Evolutionary conservation across 2,888 invertebrate genomes (phyloP), one percentile per base, ranked within the genome.

Genomic region (Acronicta alni): DNA sequence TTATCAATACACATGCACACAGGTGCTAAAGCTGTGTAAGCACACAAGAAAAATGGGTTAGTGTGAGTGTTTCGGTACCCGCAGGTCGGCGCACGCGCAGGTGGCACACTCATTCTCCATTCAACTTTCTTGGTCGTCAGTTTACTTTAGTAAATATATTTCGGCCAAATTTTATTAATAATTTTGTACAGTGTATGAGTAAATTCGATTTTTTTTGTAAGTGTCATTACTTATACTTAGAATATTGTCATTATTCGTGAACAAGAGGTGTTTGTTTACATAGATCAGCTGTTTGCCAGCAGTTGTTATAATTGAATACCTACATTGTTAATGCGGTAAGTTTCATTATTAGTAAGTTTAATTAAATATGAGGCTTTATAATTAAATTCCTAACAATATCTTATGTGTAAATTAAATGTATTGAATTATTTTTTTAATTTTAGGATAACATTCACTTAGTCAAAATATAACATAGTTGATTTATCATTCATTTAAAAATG

Each of bases 71-170:
- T 67, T 67, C 20, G 67, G 72, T 56, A 39, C 38, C 23, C 42
- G 64, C 67, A 59, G 63, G 60, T 56, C 62, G 72, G 57, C 64
- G 73, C 42, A 43, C 42, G 70, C 70, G 70, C 75, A 73, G 70
- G 74, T 76, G 62, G 57, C 59, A 35, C 10, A 39, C 47, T 67
- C 67, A 76, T 67, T 69, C 62, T 44, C n/a, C 52, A 67, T 60
- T 62, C 65, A 47, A 61, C 66, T 49, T 67, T 68, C 43, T 58
- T 39, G 58, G 52, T 66, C 52, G 63, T 54, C 35, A 26, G 55
- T 48, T 37, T 57, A 26, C 41, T 48, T 35, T 55, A 35, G 37
- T 44, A 9, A 47, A 35, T 26, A 32, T 35, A n/a, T 48, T 57
- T 45, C 47, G 57, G 38, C n/a, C n/a, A n/a, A n/a, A n/a, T n/a